These are phyloP conservation scores for Styela clava DNA, from an alignment of 23 tunicate genomes.

Conservation along the genomic window DNA sequence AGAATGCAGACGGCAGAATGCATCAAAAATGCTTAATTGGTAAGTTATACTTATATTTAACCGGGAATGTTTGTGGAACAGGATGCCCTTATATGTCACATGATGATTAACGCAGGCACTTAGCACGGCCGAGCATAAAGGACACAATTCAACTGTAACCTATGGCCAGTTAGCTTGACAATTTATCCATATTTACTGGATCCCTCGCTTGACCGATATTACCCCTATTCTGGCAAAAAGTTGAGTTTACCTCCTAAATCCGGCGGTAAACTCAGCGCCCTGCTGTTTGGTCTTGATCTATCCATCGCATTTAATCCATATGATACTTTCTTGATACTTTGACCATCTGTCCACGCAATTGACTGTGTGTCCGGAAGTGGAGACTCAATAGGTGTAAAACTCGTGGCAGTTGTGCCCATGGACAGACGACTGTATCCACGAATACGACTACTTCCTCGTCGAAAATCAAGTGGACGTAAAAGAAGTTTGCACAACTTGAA, in stretches of 20 bases:
- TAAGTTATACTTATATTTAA: too few relatives aligned
- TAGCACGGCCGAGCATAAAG: too few relatives aligned
- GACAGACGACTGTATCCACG: conserved; percentile 90
- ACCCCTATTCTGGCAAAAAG: too few relatives aligned
- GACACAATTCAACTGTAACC: too few relatives aligned
- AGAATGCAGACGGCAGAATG: too few relatives aligned
- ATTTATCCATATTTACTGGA: too few relatives aligned
- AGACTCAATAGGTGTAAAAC: conserved; percentile 63
- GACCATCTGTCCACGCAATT: conserved; percentile 58
- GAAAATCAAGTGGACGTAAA: conserved; percentile 61
- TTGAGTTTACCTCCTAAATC: conserved; percentile 53
- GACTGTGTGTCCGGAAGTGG: conserved; percentile 67
- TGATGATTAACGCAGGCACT: too few relatives aligned
- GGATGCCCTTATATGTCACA: too few relatives aligned
- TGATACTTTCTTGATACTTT: conserved; percentile 34
- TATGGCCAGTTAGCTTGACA: too few relatives aligned
- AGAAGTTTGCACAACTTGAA: conserved; percentile 69
- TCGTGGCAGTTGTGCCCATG: conserved; percentile 57
- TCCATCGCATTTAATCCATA: background rate
- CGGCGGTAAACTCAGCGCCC: conserved; percentile 73
- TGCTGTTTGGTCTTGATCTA: conserved; percentile 56
- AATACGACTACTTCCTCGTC: conserved; percentile 92
- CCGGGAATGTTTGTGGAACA: too few relatives aligned
- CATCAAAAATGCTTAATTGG: too few relatives aligned
- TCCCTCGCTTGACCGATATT: too few relatives aligned